Percentiles rank a stretch among this genome's conserved stretches.
Conservation (phyloP, 1,140 invertebrate genomes). For the Dreissena polymorpha region DNA sequence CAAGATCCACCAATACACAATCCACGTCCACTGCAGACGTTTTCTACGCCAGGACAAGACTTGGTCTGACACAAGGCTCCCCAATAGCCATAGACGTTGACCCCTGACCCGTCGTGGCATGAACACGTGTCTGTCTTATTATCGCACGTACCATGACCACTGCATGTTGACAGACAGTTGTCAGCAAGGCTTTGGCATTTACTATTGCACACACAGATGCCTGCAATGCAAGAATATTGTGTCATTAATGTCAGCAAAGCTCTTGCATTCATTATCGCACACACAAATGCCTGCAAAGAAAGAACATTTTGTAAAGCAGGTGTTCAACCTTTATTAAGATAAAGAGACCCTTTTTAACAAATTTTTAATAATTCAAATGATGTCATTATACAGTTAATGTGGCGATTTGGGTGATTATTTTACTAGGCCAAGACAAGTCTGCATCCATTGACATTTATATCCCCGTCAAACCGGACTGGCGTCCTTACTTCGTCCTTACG, state of each 20-base stretch:
- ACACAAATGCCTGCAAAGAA: conserved; percentile 45
- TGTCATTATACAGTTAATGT: too few species aligned
- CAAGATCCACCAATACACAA: conserved; percentile 51
- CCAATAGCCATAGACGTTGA: conserved; percentile 40
- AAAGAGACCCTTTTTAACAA: too few species aligned
- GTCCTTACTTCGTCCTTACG: too few species aligned
- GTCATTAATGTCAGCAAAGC: too few species aligned
- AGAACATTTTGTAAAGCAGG: too few species aligned
- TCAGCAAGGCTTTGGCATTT: conserved; percentile 35
- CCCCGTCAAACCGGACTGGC: too few species aligned
- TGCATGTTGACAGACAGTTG: conserved; percentile 52
- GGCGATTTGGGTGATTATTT: too few species aligned
- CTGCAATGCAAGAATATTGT: conserved; percentile 17
- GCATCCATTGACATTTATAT: too few species aligned
- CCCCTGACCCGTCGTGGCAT: conserved; percentile 34
- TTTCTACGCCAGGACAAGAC: conserved; percentile 38
- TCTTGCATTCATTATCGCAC: too few species aligned
- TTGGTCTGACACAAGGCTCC: conserved; percentile 44
- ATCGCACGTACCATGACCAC: conserved; percentile 53
- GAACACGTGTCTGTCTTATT: conserved; percentile 8
- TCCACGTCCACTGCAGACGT: conserved; percentile 52
- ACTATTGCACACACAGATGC: conserved; percentile 46
- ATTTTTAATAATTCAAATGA: too few species aligned
- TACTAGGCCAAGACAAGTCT: too few species aligned
- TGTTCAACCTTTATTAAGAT: too few species aligned